A percentile compares a stretch with the other conserved stretches of the same genome.
Evolutionary conservation across 2,113 vertebrate genomes (phyloP).

Genomic region (Planiliza haematocheilus): DNA sequence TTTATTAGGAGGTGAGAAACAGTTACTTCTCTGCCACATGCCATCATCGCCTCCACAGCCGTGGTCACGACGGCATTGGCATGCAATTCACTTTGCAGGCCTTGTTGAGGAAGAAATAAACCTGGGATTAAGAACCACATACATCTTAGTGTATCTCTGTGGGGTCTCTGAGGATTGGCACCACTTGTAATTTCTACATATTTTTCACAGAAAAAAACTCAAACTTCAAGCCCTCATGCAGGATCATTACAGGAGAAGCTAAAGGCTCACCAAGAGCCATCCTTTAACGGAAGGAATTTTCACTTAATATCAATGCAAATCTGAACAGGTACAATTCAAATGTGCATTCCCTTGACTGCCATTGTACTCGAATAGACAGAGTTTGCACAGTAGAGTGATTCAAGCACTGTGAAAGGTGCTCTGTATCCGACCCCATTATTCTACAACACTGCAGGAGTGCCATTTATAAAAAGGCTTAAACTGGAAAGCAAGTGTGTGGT

Average conservation of each 20-base stretch:
- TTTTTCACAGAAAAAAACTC: background rate
- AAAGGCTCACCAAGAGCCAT: conserved; percentile 20
- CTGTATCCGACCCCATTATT: conserved; percentile 75
- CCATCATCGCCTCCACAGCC: conserved; percentile 74
- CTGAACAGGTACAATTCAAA: conserved; percentile 62
- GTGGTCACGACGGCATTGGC: conserved; percentile 76
- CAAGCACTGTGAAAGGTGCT: conserved; percentile 76
- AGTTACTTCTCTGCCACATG: conserved; percentile 81
- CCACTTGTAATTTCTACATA: too few relatives aligned
- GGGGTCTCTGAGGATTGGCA: conserved; percentile 51
- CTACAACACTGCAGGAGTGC: conserved; percentile 74
- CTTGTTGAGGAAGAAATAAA: conserved; percentile 71
- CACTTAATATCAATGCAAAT: conserved; percentile 51
- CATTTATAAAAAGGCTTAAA: conserved; percentile 79
- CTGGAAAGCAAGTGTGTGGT: conserved; percentile 74
- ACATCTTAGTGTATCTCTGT: conserved; percentile 57
- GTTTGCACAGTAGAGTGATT: conserved; percentile 76
- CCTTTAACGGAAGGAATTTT: conserved; percentile 44
- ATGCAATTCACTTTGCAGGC: conserved; percentile 65
- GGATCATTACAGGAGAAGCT: conserved; percentile 27
- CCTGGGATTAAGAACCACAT: conserved; percentile 66
- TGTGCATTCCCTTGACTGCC: conserved; percentile 54
- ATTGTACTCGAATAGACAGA: conserved; percentile 67
- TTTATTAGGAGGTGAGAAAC: conserved; percentile 83
- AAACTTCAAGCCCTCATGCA: conserved; percentile 4